These are phyloP conservation scores for Mus minutoides DNA, from an alignment of 2,797 vertebrate genomes.

Conservation along the genomic window DNA sequence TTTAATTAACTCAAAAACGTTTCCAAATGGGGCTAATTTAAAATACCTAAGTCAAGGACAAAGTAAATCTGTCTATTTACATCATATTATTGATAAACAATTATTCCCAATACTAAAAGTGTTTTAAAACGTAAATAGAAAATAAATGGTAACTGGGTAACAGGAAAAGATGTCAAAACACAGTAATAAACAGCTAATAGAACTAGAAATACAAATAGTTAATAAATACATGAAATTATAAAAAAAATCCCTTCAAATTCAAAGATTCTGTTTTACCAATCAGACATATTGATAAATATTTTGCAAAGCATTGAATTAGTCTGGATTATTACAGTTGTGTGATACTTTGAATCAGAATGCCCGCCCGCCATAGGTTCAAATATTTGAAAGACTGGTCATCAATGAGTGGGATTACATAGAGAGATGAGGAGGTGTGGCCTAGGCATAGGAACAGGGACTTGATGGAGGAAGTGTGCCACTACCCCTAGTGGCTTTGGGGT, in stretches of 20 bases:
- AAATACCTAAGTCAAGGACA: not conserved
- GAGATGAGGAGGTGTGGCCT: not conserved
- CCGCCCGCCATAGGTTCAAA: not conserved
- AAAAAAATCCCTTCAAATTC: not conserved
- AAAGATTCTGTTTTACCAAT: not conserved
- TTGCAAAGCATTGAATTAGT: not conserved
- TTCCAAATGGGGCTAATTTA: not conserved
- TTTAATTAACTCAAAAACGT: not conserved
- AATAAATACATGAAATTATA: not conserved
- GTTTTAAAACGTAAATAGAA: not conserved
- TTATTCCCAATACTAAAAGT: not conserved
- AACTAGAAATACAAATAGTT: constrained; percentile 6
- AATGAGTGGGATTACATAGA: not conserved
- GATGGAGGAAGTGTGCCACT: not conserved
- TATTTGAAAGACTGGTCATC: not conserved
- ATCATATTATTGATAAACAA: not conserved
- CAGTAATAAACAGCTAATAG: not conserved
- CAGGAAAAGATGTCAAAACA: not conserved
- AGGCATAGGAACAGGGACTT: too few relatives aligned
- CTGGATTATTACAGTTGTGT: not conserved
- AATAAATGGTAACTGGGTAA: not conserved
- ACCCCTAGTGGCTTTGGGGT: not conserved
- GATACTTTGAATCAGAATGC: not conserved
- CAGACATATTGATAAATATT: not conserved
- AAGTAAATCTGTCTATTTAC: not conserved